Evolutionary conservation across 2,113 vertebrate genomes (phyloP), one percentile per base, ranked within the genome.

Genomic region (Ginglymostoma cirratum): DNA sequence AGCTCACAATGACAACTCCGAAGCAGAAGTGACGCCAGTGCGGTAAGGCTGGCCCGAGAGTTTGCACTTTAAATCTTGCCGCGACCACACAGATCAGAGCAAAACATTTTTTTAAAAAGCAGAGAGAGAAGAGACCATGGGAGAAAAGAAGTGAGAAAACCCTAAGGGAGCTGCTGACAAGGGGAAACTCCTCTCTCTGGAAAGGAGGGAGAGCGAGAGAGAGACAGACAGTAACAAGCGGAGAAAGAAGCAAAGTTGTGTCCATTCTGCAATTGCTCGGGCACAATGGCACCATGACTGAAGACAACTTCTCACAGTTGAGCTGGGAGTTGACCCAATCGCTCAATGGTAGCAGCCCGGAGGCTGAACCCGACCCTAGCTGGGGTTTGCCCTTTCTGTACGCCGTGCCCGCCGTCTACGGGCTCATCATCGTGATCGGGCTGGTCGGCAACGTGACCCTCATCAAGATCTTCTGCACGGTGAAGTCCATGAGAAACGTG

Each of bases 371-470:
- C 66, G 23, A 67, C 48, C 48, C 48, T 5, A 6, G 66, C 61
- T 7, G 27, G 7, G 65, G 38, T 3, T 48, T 7, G 38, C 23
- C 42, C 42, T 97, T 98, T 96, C 96, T 98, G 19, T 98, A 98
- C 0, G 97, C 97, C 96, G 98, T 99, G 96, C 98, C 98, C 8
- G 98, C 98, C 0, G 96, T 98, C 69, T 99, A 99, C 15, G 98
- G 98, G 30, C 96, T 98, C 76, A 98, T 99, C 96, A 98, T 98
- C 78, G 96, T 98, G 23, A 97, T 98, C 97, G 99, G 99, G 90
- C 98, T 99, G 0, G 69, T 99, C 4, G 99, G 99, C 89, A 99
- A 99, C 97, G 97, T 99, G 96, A 99, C 99, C 5, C 98, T 99
- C 96, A 99, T 99, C 96, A 99, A 98, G 97, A 99, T 99, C 80